Evolutionary conservation across 2,113 vertebrate genomes (phyloP), one percentile per base, ranked within the genome.

Genomic region (Tachysurus vachellii): DNA sequence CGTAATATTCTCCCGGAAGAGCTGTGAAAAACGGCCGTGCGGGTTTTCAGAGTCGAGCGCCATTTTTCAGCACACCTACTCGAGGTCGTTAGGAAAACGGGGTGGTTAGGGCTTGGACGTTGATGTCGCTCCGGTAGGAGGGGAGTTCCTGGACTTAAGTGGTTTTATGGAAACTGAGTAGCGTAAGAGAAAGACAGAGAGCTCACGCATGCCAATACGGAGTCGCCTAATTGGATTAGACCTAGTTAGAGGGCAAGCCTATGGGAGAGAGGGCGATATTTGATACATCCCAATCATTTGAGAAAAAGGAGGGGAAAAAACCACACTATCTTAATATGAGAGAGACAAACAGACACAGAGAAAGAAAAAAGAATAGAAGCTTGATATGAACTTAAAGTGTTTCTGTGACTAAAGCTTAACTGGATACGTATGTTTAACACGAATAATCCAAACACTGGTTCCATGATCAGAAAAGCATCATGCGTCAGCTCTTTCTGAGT

Each of bases 141-240:
- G 21, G 44, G 36, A 59, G 36, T 85, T 73, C 76, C 64, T 85
- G 83, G 86, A 82, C 56, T 79, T 85, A 81, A 85, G 56, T 64
- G 84, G 62, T n/a, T 85, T 84, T 66, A 80, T 87, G 85, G 66
- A 87, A 82, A 75, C 36, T 57, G 42, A 87, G 68, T 82, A 62
- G 76, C 5, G 54, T 70, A 44, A 73, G 28, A 85, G 66, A 50
- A 57, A 71, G 83, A 85, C 28, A 42, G 8, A 73, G 53, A 62
- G 82, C 21, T 59, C 21, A 1, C 21, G 62, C 19, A 14, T 73
- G 56, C 42, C 56, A 77, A 66, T 84, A 68, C 26, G 10, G 61
- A 84, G 76, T 36, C 12, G 42, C 56, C 83, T 88, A 75, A 88
- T 79, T 84, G 77, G 82, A 85, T 84, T 85, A 84, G 71, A 79